Evolutionary conservation across 2,888 invertebrate genomes (phyloP).

Genomic region (Ommatoiulus sabulosus): DNA sequence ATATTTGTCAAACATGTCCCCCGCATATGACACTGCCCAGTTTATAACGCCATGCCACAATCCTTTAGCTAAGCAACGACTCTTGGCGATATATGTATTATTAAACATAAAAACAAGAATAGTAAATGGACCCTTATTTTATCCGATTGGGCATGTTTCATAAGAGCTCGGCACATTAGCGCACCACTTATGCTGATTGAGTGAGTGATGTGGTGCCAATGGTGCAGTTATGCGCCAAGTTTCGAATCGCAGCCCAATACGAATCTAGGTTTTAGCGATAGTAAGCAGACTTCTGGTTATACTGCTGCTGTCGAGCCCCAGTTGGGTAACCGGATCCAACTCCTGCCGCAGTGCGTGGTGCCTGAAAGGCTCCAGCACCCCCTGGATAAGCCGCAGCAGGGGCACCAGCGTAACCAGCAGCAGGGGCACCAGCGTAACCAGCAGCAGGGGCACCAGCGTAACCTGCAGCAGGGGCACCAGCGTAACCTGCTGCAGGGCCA

Average conservation of each 20-base stretch:
- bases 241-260: background rate
- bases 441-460: background rate
- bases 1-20: too few species aligned
- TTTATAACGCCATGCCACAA: background rate
- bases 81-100: background rate
- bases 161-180: background rate
- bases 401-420: background rate
- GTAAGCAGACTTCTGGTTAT: slow-evolving; percentile 37
- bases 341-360: background rate
- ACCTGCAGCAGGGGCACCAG: background rate
- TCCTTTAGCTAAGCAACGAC: background rate
- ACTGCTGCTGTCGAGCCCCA: background rate
- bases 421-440: background rate
- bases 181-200: background rate
- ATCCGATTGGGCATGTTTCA: background rate
- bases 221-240: background rate
- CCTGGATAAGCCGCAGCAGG: background rate
- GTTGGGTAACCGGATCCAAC: background rate
- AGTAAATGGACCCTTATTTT: background rate
- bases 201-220: background rate
- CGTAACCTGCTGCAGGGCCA: background rate
- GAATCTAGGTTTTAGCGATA: background rate
- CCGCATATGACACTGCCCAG: background rate
- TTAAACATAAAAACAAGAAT: background rate
- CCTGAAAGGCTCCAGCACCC: background rate